Conservation (phyloP, 2,797 vertebrate genomes). For the Chaetodon trifasciatus region DNA sequence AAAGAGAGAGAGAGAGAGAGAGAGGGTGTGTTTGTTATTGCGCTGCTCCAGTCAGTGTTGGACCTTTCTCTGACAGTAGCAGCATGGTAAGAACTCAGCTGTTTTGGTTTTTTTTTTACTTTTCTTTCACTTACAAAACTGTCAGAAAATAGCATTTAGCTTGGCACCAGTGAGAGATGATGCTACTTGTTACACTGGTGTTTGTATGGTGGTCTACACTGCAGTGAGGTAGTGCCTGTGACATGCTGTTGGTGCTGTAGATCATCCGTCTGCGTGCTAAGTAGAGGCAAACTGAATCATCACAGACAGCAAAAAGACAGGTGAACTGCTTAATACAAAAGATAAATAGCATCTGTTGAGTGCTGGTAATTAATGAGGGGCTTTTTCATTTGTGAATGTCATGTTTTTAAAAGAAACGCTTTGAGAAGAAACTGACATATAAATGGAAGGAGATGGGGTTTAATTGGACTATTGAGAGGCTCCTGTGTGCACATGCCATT, state of each 20-base stretch:
- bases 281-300: neutral
- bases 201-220: neutral
- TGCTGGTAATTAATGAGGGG: neutral
- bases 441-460: neutral
- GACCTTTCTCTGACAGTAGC: constrained; percentile 65
- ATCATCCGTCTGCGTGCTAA: neutral
- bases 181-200: neutral
- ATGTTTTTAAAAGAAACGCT: neutral
- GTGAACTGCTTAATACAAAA: neutral
- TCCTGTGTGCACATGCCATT: constrained; percentile 18
- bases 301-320: neutral
- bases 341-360: neutral
- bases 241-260: neutral
- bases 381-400: neutral
- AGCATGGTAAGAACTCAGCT: constrained; percentile 77
- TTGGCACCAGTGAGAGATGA: constrained; percentile 16
- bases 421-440: neutral
- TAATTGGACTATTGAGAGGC: neutral
- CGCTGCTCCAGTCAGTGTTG: constrained; percentile 52
- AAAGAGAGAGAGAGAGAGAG: constrained; percentile 22
- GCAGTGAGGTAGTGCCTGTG: neutral
- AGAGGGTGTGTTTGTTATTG: constrained; percentile 66
- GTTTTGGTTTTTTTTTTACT: constrained; percentile 18
- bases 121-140: constrained; percentile 39
- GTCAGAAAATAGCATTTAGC: constrained; percentile 17